Evolutionary conservation across 2,113 vertebrate species (phyloP).

Genomic region (Cyprinodon variegatus): DNA sequence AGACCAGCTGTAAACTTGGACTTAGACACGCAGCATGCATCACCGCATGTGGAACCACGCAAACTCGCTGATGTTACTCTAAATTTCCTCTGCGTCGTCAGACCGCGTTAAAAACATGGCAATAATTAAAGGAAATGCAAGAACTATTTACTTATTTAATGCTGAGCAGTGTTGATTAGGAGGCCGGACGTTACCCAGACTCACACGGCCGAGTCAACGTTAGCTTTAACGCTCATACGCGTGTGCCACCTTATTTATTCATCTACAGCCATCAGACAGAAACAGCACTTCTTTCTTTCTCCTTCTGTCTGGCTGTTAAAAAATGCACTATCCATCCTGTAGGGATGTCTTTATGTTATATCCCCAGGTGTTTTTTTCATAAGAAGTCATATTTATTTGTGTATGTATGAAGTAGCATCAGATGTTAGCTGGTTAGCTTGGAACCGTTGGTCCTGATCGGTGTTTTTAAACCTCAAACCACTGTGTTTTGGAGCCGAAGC

Average conservation of each 20-base stretch:
- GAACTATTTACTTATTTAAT: conserved; percentile 7
- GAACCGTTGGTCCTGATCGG: conserved; percentile 13
- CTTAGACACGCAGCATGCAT: conserved; percentile 42
- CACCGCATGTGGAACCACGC: conserved; percentile 48
- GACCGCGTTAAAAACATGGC: conserved; percentile 2
- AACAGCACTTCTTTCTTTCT: conserved; percentile 31
- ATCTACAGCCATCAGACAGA: conserved; percentile 15
- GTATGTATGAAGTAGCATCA: conserved; percentile 31
- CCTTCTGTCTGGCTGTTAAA: conserved; percentile 36
- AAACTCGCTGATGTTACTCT: conserved; percentile 18
- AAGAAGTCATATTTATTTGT: conserved; percentile 44
- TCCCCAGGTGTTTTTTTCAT: conserved; percentile 16
- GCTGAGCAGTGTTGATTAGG: neutral
- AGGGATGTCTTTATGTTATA: conserved; percentile 29
- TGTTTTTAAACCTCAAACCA: neutral
- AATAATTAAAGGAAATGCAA: neutral
- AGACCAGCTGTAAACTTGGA: conserved; percentile 26
- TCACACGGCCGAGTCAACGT: conserved; percentile 28
- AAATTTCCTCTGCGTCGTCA: conserved; percentile 20
- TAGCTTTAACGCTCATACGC: conserved; percentile 44
- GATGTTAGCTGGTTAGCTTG: neutral
- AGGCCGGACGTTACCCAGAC: conserved; percentile 16
- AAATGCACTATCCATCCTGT: conserved; percentile 55
- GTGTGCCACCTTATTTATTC: conserved; percentile 63
- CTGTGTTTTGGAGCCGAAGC: neutral